Evolutionary conservation across 2,888 invertebrate species (phyloP), one percentile per base, ranked within the genome.

Genomic region (Tiliacea aurago): DNA sequence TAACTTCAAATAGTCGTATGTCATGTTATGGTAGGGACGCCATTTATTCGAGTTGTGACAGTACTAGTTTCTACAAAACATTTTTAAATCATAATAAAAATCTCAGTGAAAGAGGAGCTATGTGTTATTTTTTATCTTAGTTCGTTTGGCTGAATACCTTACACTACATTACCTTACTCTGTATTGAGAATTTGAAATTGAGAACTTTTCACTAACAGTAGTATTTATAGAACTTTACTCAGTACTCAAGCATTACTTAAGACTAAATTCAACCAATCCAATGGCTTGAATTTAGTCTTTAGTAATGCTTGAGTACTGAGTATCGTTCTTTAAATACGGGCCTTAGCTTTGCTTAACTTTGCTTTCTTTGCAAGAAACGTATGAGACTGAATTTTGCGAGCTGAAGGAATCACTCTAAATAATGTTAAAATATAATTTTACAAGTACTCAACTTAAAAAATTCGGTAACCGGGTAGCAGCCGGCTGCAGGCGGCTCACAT

Each of bases 1-100:
- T 63, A 64, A 72, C 67, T 81, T 79, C 76, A 78, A 81, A 85
- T 78, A 84, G 78, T 80, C 75, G 70, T 87, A 72, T 82, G 74
- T 85, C 80, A 85, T 85, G 18, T 49, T 53, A 13, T 37, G 13
- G 78, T 84, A 72, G 81, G 65, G 59, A 4, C 4, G 53, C 80
- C 56, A 80, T 77, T 56, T 33, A 41, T 66, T 47, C 2, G 10
- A 18, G 10, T n/a, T 18, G 20, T 13, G 28, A 15, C 1, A 13
- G 5, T 4, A 9, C 13, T 45, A 28, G 23, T 5, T 23, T 43
- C 5, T 58, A 37, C 1, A 61, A 37, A 43, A 7, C 11, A 4
- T 43, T 62, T 18, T 62, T 18, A 2, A n/a, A 7, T 28, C 2
- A 6, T 6, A 43, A 45, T 43, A 18, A n/a, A 61, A 41, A n/a